phyloP scores from a whole-genome alignment of 2,797 vertebrate species.

The Rhodeus uyekii region DNA sequence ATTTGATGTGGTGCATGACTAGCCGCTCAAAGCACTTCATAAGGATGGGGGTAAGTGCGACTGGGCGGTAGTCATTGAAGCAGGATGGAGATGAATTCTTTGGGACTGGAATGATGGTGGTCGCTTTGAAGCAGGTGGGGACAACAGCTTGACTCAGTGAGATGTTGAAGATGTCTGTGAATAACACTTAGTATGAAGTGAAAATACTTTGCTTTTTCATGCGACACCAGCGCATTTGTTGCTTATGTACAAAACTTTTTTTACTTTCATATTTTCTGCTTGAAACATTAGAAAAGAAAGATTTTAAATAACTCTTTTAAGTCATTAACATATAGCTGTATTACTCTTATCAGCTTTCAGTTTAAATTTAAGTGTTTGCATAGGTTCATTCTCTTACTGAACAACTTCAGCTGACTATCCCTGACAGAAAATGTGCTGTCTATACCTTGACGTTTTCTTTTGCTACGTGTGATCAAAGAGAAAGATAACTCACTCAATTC shows the following conservation, averaged over 20 bases:
- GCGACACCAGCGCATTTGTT: not conserved
- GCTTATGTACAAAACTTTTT: not conserved
- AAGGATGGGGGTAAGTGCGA: too few species aligned
- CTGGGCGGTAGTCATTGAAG: too few species aligned
- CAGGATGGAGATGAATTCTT: too few species aligned
- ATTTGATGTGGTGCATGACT: too few species aligned
- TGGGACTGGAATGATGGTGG: too few species aligned
- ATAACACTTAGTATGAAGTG: not conserved
- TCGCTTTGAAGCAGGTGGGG: too few species aligned
- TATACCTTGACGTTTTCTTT: not conserved
- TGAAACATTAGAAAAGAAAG: conserved; percentile 1
- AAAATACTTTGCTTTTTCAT: conserved; percentile 16
- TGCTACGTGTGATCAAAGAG: conserved; percentile 5
- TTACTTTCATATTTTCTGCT: not conserved
- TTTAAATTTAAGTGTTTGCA: not conserved
- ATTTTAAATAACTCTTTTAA: not conserved
- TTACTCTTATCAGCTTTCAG: not conserved
- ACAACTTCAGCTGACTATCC: not conserved
- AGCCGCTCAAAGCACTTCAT: too few species aligned
- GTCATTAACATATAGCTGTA: not conserved
- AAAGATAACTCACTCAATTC: not conserved
- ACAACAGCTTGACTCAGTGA: too few species aligned
- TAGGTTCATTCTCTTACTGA: not conserved
- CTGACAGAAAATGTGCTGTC: not conserved
- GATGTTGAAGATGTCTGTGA: too few species aligned